Percentiles rank a stretch among this genome's conserved stretches.
phyloP scores from a whole-genome alignment of 2,113 vertebrate species.

The Columba janthina region DNA sequence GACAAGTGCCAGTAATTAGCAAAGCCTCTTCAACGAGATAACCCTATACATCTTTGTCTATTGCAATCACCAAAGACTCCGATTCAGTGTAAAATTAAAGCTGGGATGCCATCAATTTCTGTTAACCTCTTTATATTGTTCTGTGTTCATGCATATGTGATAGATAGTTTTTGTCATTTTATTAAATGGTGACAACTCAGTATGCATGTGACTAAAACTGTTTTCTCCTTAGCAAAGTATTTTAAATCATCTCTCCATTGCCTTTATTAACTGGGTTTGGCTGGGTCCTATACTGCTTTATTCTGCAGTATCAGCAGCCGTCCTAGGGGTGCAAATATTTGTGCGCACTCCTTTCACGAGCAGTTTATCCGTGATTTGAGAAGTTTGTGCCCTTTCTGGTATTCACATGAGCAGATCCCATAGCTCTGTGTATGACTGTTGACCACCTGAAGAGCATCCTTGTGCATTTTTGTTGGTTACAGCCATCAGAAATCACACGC shows the following conservation, averaged over 20 bases:
- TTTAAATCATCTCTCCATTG: constrained; percentile 70
- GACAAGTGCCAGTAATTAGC: constrained; percentile 95
- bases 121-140: constrained; percentile 91
- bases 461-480: neutral
- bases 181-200: constrained; percentile 86
- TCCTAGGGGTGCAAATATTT: neutral
- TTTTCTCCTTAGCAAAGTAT: constrained; percentile 71
- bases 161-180: constrained; percentile 94
- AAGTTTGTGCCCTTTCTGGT: neutral
- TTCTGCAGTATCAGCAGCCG: neutral
- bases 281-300: neutral
- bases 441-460: neutral
- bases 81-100: constrained; percentile 89
- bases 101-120: constrained; percentile 92
- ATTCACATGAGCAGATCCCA: neutral
- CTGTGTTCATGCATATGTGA: constrained; percentile 86
- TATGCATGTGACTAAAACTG: constrained; percentile 76
- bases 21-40: constrained; percentile 85
- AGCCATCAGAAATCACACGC: rapidly evolving
- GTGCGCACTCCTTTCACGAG: neutral
- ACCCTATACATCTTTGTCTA: constrained; percentile 95
- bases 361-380: neutral
- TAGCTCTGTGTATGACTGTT: neutral
- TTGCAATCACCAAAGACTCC: constrained; percentile 89
- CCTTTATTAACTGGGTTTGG: constrained; percentile 23